A percentile compares a stretch with the other conserved stretches of the same genome.
These are phyloP conservation scores for Cheilosia variabilis DNA, from an alignment of 2,888 invertebrate species.

Conservation along the genomic window DNA sequence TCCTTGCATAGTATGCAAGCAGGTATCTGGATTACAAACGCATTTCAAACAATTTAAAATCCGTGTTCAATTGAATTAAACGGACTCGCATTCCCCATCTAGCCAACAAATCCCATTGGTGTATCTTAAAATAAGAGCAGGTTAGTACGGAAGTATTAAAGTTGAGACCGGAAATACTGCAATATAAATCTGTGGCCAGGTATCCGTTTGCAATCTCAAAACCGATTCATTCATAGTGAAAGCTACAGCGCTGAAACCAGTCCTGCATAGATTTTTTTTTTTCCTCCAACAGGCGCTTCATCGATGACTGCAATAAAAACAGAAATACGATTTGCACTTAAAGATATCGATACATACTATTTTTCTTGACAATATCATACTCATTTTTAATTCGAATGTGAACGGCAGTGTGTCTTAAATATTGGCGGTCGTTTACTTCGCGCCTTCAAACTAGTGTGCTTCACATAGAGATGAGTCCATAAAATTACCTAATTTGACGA, in stretches of 20 bases:
- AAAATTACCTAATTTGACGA: slow-evolving; percentile 38
- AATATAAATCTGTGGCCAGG: not conserved
- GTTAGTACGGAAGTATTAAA: slow-evolving; percentile 27
- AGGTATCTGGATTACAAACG: too few relatives aligned
- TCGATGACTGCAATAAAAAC: not conserved
- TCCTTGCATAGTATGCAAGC: too few relatives aligned
- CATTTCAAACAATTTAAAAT: too few relatives aligned
- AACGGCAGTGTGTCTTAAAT: not conserved
- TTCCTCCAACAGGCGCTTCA: slow-evolving; percentile 10
- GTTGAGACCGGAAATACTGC: slow-evolving; percentile 36
- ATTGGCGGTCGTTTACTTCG: slow-evolving; percentile 1
- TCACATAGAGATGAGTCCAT: slow-evolving; percentile 10
- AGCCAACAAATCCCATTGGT: not conserved
- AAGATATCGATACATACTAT: not conserved
- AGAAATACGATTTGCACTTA: not conserved
- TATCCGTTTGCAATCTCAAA: slow-evolving; percentile 10
- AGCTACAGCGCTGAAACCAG: slow-evolving; percentile 39
- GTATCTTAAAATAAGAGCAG: not conserved
- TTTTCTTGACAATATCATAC: not conserved
- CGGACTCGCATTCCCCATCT: not conserved
- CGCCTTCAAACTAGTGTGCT: slow-evolving; percentile 6
- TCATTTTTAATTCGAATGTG: not conserved
- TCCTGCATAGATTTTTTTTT: slow-evolving; percentile 16
- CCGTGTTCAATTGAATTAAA: too few relatives aligned
- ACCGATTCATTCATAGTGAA: slow-evolving; percentile 19